These are phyloP conservation scores for Drosophila subquinaria DNA, from an alignment of 2,888 invertebrate genomes.

Conservation along the genomic window DNA sequence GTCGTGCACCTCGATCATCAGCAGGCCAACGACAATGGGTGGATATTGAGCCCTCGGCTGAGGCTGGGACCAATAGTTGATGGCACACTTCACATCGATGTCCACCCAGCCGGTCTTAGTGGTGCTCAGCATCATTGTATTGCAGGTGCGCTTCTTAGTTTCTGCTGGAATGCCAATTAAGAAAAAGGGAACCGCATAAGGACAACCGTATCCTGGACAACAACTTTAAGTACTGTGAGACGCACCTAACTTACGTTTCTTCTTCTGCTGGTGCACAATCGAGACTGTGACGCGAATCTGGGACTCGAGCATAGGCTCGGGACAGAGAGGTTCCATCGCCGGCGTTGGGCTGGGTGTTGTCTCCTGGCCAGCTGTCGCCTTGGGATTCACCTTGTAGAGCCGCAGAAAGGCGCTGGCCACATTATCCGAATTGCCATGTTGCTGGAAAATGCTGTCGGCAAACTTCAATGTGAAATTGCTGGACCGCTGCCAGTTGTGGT, in stretches of 20 bases:
- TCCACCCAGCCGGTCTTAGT: conserved; percentile 84
- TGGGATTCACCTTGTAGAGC: conserved; percentile 83
- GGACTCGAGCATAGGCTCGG: conserved; percentile 72
- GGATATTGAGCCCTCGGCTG: conserved; percentile 46
- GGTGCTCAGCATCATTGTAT: conserved; percentile 84
- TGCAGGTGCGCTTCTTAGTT: conserved; percentile 85
- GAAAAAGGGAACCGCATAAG: not conserved
- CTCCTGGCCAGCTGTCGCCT: conserved; percentile 7
- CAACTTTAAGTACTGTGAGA: not conserved
- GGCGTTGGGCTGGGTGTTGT: conserved; percentile 8
- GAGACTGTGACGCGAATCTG: conserved; percentile 85
- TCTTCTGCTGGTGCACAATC: conserved; percentile 82
- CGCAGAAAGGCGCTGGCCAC: conserved; percentile 83
- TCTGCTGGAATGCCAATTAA: conserved; percentile 53
- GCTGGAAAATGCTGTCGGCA: conserved; percentile 82
- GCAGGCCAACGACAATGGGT: conserved; percentile 82
- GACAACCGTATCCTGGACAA: not conserved
- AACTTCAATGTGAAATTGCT: conserved; percentile 83
- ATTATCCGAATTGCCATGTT: conserved; percentile 70
- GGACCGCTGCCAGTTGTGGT: conserved; percentile 81
- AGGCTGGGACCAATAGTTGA: conserved; percentile 83
- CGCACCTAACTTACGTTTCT: conserved; percentile 81
- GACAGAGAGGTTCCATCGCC: conserved; percentile 31
- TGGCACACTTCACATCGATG: conserved; percentile 84
- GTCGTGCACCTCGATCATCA: conserved; percentile 85